Evolutionary conservation across 2,888 invertebrate species (phyloP).

Genomic region (Epiblema foenella): DNA sequence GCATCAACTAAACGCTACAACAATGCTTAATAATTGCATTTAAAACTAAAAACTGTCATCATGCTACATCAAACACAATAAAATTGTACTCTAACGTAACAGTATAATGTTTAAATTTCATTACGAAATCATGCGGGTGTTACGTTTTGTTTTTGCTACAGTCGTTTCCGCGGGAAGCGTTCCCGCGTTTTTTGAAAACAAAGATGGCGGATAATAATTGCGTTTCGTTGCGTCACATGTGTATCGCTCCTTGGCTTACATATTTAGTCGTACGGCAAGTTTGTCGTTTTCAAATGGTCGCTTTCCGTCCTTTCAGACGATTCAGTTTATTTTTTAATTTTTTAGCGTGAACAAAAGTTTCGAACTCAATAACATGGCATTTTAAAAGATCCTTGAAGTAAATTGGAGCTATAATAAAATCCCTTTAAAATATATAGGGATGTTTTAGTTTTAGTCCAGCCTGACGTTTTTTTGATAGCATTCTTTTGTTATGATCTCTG

Average conservation of each 20-base stretch:
- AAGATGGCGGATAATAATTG: conserved; percentile 41
- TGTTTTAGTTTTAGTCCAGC: too few relatives aligned
- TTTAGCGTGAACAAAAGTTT: not conserved
- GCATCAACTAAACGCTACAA: conserved; percentile 39
- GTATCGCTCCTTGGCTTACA: conserved; percentile 43
- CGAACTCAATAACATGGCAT: not conserved
- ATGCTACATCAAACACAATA: not conserved
- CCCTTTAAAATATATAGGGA: too few relatives aligned
- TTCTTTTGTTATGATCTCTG: too few relatives aligned
- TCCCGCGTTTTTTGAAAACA: conserved; percentile 44
- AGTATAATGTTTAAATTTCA: not conserved
- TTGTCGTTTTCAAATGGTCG: conserved; percentile 39
- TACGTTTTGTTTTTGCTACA: conserved; percentile 9
- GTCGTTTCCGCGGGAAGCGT: conserved; percentile 40
- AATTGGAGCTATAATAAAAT: too few relatives aligned
- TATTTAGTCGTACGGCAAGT: conserved; percentile 33
- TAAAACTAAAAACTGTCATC: conserved; percentile 33
- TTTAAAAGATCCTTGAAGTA: conserved; percentile 1
- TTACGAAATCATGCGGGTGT: not conserved
- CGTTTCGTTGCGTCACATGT: conserved; percentile 43
- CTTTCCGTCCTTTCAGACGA: conserved; percentile 37
- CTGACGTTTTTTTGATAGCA: too few relatives aligned
- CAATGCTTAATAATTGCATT: conserved; percentile 34
- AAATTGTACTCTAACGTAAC: not conserved
- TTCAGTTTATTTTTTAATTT: conserved; percentile 10